Percentiles rank a stretch among this genome's conserved stretches.
Conservation (phyloP, 2,113 vertebrate genomes). For the Cheilinus undulatus region DNA sequence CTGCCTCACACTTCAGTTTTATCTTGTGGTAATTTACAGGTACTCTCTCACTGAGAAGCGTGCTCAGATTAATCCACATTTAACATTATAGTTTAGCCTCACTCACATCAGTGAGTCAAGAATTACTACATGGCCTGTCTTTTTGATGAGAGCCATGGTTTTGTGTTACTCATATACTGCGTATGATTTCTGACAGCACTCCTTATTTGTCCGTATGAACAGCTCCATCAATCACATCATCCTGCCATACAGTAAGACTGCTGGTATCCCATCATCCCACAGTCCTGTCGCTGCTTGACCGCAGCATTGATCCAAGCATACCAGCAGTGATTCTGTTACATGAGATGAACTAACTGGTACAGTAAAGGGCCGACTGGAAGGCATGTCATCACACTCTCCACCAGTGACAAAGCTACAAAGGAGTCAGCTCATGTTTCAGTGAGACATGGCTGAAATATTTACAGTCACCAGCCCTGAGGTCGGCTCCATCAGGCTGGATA, state of each 20-base stretch:
- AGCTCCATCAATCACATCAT: conserved; percentile 20
- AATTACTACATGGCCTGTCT: conserved; percentile 12
- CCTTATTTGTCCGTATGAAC: conserved; percentile 55
- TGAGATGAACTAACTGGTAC: conserved; percentile 41
- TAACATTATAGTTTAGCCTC: background rate
- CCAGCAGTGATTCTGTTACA: conserved; percentile 52
- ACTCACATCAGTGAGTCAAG: conserved; percentile 35
- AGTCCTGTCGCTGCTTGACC: conserved; percentile 21
- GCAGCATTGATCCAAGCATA: conserved; percentile 55
- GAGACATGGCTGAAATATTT: conserved; percentile 66
- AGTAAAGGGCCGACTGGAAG: conserved; percentile 53
- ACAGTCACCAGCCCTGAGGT: conserved; percentile 44
- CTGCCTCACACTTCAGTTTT: background rate
- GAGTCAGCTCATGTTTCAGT: conserved; percentile 59
- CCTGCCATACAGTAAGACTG: conserved; percentile 16
- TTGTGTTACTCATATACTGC: conserved; percentile 26
- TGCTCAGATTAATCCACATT: background rate
- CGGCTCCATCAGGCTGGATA: conserved; percentile 15
- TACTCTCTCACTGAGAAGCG: background rate
- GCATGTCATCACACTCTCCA: conserved; percentile 42
- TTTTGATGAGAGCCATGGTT: conserved; percentile 19
- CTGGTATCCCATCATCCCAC: conserved; percentile 63
- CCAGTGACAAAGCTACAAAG: conserved; percentile 51
- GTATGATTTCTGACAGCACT: conserved; percentile 1
- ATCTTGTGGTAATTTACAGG: background rate